These are phyloP conservation scores for Drosophila kepulauana DNA, from an alignment of 1,140 invertebrate genomes.

Conservation along the genomic window DNA sequence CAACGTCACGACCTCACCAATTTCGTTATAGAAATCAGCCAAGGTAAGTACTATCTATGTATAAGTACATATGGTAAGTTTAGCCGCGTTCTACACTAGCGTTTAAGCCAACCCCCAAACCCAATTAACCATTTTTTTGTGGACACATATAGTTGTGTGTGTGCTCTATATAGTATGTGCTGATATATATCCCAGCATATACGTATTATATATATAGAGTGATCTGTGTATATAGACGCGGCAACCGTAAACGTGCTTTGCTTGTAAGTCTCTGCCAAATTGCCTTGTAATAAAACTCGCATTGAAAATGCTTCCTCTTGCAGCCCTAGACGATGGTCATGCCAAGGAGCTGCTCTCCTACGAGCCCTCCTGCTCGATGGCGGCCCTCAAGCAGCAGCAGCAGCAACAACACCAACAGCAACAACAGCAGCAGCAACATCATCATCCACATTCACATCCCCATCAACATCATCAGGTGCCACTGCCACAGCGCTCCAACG, in stretches of 20 bases:
- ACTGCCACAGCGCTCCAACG: constrained; percentile 72
- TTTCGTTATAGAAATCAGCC: constrained; percentile 84
- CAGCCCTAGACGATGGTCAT: constrained; percentile 75
- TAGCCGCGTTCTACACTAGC: constrained; percentile 67
- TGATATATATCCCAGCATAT: constrained; percentile 10
- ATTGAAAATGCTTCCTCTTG: constrained; percentile 79
- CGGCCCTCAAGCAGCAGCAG: constrained; percentile 58
- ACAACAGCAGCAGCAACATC: constrained; percentile 42
- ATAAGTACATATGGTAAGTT: constrained; percentile 25
- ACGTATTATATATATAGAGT: constrained; percentile 43
- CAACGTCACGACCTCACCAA: constrained; percentile 82
- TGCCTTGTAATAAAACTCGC: constrained; percentile 78
- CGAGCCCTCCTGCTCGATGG: constrained; percentile 76
- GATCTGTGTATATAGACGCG: constrained; percentile 66
- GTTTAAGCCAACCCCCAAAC: constrained; percentile 52
- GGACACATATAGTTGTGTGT: constrained; percentile 3
- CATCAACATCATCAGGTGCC: constrained; percentile 62
- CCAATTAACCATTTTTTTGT: constrained; percentile 29
- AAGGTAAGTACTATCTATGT: constrained; percentile 66
- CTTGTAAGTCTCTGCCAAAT: constrained; percentile 77
- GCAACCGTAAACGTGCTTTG: constrained; percentile 72
- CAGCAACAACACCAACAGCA: constrained; percentile 50
- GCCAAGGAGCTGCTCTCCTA: constrained; percentile 75
- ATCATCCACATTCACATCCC: constrained; percentile 22
- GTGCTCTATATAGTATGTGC: constrained; percentile 21